Base-by-base conservation (phyloP, 2,888 invertebrate species). In the Agrochola litura region DNA sequence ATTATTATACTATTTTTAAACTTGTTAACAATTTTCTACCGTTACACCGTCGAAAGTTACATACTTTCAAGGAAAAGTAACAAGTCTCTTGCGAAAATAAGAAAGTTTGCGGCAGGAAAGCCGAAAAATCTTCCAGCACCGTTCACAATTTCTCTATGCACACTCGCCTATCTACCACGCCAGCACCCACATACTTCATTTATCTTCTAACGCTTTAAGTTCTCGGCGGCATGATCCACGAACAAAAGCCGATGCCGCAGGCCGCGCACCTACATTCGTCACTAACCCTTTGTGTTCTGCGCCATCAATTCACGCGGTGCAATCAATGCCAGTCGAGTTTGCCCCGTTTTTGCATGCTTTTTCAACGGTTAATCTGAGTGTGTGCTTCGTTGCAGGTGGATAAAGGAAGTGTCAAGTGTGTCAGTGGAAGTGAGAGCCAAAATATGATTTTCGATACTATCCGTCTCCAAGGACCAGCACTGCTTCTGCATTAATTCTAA, bases 211-310 rank as follows among this genome's bases (percentile, higher is more conserved):
- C 71, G 73, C 41, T 78, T 70, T 61, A 37, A 65, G 68, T 83
- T 74, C 72, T 79, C 61, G 77, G 61, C 61, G 49, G 81, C 77
- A 86, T 72, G 85, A 30, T 30, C 6, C 30, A n/a, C 30, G 8
- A 86, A 88, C 92, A 90, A 91, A 91, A 90, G 89, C 88, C 77
- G 75, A 81, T 86, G 79, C 87, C 86, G 83, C 83, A 78, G 75
- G 80, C 77, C 46, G 86, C 77, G 87, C 90, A 90, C 89, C 90
- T 88, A 90, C 88, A 91, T 91, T 91, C 90, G 87, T 89, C 90
- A 89, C 84, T 73, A 80, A 69, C 85, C 86, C 90, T 92, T 92
- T 93, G 90, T 92, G 88, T 89, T 85, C 88, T 90, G 90, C 86
- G 89, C 87, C 90, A 92, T 92, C 90, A 88, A 88, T 89, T 88